These are phyloP conservation scores for Lepidothrix coronata DNA, from an alignment of 2,113 vertebrate species.

Conservation along the genomic window DNA sequence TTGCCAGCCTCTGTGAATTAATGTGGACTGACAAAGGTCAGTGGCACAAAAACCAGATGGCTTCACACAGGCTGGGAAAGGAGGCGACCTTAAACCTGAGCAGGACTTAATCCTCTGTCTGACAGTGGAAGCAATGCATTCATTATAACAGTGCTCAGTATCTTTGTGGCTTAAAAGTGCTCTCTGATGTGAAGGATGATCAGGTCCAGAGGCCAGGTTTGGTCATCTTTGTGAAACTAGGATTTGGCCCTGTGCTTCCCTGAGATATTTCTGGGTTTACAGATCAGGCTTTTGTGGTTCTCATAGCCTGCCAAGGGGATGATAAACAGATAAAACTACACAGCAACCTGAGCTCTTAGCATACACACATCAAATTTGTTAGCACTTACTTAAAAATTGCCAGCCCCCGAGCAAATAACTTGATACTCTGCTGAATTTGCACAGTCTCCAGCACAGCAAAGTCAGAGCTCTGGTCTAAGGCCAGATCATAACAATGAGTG, in stretches of 20 bases:
- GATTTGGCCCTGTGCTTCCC: not conserved
- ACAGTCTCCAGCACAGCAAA: not conserved
- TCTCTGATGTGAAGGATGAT: not conserved
- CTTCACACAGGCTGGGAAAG: not conserved
- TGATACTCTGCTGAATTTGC: not conserved
- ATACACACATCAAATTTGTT: not conserved
- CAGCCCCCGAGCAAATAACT: not conserved
- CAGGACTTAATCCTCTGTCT: not conserved
- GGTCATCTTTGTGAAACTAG: not conserved
- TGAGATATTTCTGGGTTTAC: not conserved
- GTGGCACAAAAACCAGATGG: slow-evolving; percentile 7
- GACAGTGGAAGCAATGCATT: not conserved
- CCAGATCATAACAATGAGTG: not conserved
- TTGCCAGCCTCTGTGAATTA: not conserved
- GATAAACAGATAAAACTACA: not conserved
- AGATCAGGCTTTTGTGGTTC: not conserved
- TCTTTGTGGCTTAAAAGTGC: not conserved
- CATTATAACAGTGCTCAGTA: not conserved
- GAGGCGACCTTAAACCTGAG: slow-evolving; percentile 36
- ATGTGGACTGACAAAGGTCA: slow-evolving; percentile 16
- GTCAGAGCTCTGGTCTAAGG: slow-evolving; percentile 9
- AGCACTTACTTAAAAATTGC: not conserved
- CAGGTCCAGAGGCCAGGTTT: not conserved
- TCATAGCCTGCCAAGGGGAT: not conserved
- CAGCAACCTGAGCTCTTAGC: not conserved